A percentile compares a stretch with the other conserved stretches of the same genome.
Conservation (phyloP, 2,888 invertebrate species). For the Ormyrus nitidulus region DNA sequence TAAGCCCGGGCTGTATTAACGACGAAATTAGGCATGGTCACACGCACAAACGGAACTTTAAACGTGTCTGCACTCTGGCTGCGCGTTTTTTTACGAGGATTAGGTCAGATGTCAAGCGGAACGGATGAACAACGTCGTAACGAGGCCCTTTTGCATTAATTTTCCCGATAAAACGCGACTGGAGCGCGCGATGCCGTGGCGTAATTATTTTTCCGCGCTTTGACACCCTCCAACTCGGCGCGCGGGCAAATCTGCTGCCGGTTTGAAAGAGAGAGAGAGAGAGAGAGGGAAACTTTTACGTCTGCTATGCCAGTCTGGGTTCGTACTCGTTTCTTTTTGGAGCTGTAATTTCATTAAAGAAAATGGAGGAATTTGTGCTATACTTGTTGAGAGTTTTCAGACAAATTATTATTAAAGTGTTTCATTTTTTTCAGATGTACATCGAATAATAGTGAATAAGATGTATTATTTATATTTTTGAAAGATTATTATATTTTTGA, state of each 20-base stretch:
- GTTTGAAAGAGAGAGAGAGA: not conserved
- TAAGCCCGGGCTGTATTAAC: too few species aligned
- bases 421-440: too few species aligned
- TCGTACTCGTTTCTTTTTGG: too few species aligned
- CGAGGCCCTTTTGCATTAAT: conserved; percentile 5
- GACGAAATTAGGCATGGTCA: not conserved
- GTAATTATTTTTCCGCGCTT: conserved; percentile 33
- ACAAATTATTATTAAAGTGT: too few species aligned
- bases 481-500: too few species aligned
- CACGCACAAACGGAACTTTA: not conserved
- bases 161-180: conserved; percentile 1
- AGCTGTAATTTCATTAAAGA: too few species aligned
- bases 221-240: not conserved
- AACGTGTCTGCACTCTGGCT: not conserved
- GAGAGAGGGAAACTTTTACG: not conserved
- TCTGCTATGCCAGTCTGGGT: not conserved
- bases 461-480: too few species aligned
- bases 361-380: too few species aligned
- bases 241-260: too few species aligned
- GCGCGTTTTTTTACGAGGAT: conserved; percentile 10
- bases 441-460: too few species aligned
- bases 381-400: too few species aligned
- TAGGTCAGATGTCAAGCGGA: not conserved
- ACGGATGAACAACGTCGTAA: not conserved
- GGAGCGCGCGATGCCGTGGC: not conserved